phyloP scores from a whole-genome alignment of 2,888 invertebrate species.

The Lamproptera curius region DNA sequence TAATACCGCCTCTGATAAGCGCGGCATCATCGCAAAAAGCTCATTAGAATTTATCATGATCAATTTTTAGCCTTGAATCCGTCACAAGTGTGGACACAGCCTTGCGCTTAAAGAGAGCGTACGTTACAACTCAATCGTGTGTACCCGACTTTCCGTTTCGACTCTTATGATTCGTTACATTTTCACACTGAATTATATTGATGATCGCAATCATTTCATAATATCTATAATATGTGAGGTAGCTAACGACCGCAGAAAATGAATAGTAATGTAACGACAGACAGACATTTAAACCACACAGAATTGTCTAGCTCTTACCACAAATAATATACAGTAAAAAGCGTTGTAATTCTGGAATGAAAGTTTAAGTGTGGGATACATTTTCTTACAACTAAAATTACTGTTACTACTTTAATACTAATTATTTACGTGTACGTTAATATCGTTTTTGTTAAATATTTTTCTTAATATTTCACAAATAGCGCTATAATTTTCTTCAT shows the following conservation, averaged over 20 bases:
- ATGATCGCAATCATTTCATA: not conserved
- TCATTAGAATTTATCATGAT: conserved; percentile 2
- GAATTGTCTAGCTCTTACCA: not conserved
- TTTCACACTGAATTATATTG: conserved; percentile 3
- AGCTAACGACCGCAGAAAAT: not conserved
- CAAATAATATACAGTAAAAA: too few relatives aligned
- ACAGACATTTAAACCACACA: too few relatives aligned
- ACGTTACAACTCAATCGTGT: conserved; percentile 10
- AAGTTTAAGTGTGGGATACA: too few relatives aligned
- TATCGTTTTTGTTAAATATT: too few relatives aligned
- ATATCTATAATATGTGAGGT: not conserved
- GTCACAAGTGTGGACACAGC: conserved; percentile 10
- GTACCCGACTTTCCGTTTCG: conserved; percentile 1
- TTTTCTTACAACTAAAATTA: too few relatives aligned
- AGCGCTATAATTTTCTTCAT: too few relatives aligned
- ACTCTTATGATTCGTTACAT: conserved; percentile 4
- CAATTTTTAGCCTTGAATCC: not conserved
- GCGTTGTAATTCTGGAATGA: too few relatives aligned
- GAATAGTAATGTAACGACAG: not conserved
- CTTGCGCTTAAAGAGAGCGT: conserved; percentile 3
- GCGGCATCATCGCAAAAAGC: not conserved
- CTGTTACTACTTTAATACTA: too few relatives aligned
- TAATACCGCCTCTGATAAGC: conserved; percentile 1
- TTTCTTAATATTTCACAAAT: too few relatives aligned
- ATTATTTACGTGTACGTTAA: too few relatives aligned